Conservation (phyloP, 2,797 vertebrate genomes). For the Tauraco hartlaubi region DNA sequence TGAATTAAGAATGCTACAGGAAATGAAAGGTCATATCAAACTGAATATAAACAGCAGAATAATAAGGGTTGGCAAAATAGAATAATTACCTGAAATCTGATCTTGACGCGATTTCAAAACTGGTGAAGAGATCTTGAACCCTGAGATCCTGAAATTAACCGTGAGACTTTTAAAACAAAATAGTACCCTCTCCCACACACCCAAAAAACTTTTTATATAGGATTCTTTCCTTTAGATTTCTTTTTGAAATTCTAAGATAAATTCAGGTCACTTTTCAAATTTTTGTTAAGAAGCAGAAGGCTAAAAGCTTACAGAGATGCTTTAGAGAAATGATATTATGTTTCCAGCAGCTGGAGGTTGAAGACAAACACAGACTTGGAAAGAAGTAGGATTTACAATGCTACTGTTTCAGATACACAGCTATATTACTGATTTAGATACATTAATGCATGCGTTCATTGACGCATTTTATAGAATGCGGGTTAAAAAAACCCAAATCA, state of each 20-base stretch:
- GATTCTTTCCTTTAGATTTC: not conserved
- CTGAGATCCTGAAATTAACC: not conserved
- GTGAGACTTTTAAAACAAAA: not conserved
- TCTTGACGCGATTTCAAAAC: not conserved
- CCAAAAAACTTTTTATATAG: fast-evolving
- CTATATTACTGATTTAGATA: not conserved
- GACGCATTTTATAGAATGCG: not conserved
- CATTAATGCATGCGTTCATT: fast-evolving
- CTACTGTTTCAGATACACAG: not conserved
- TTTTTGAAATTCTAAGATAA: not conserved
- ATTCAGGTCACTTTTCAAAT: not conserved
- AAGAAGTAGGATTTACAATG: not conserved
- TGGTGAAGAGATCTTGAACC: not conserved
- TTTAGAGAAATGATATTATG: not conserved
- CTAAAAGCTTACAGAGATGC: not conserved
- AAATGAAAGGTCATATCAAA: not conserved
- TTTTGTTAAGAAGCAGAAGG: not conserved
- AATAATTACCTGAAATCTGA: not conserved
- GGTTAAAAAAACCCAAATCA: not conserved
- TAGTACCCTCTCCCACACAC: fast-evolving
- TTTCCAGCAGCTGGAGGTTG: not conserved
- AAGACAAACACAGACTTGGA: not conserved
- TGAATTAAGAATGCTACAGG: not conserved
- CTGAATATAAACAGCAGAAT: not conserved
- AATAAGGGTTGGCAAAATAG: not conserved